These are phyloP conservation scores for Taurulus bubalis DNA, from an alignment of 2,113 vertebrate species.

Conservation along the genomic window DNA sequence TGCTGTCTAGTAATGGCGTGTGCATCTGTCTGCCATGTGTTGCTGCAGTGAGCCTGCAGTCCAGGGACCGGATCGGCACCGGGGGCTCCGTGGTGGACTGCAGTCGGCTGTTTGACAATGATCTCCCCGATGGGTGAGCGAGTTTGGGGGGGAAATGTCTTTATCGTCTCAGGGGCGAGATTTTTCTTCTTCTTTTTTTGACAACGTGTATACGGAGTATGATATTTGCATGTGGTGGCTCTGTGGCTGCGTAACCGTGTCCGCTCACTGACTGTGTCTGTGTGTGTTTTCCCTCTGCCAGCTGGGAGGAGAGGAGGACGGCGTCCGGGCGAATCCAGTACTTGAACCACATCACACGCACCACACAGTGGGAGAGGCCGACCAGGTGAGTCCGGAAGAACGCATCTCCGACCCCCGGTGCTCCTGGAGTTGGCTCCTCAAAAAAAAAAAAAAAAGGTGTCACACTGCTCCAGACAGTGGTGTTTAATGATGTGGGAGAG, in stretches of 20 bases:
- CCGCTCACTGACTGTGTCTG: slow-evolving; percentile 51
- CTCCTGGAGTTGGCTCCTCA: slow-evolving; percentile 24
- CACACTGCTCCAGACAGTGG: slow-evolving; percentile 34
- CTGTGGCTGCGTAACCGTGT: slow-evolving; percentile 41
- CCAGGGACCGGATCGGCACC: slow-evolving; percentile 95
- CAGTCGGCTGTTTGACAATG: slow-evolving; percentile 98
- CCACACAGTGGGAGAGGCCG: slow-evolving; percentile 98
- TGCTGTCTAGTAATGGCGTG: slow-evolving; percentile 58
- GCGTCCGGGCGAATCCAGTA: slow-evolving; percentile 98
- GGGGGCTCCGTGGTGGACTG: slow-evolving; percentile 98
- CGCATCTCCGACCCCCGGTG: slow-evolving; percentile 38
- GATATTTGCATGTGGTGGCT: not conserved
- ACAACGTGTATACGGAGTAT: too few relatives aligned
- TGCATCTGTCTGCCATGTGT: slow-evolving; percentile 79
- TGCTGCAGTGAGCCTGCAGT: slow-evolving; percentile 94
- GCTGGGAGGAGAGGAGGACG: slow-evolving; percentile 98
- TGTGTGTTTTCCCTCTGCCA: slow-evolving; percentile 76
- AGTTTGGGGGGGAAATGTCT: not conserved
- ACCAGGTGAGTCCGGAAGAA: slow-evolving; percentile 88
- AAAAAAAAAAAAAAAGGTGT: slow-evolving; percentile 1
- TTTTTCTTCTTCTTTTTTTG: too few relatives aligned
- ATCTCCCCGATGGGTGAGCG: slow-evolving; percentile 97
- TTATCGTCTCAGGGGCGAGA: not conserved
- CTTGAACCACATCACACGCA: slow-evolving; percentile 98
- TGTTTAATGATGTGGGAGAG: slow-evolving; percentile 44